A percentile compares a stretch with the other conserved stretches of the same genome.
phyloP scores from a whole-genome alignment of 1,140 invertebrate genomes.

The Leptinotarsa lineolata region DNA sequence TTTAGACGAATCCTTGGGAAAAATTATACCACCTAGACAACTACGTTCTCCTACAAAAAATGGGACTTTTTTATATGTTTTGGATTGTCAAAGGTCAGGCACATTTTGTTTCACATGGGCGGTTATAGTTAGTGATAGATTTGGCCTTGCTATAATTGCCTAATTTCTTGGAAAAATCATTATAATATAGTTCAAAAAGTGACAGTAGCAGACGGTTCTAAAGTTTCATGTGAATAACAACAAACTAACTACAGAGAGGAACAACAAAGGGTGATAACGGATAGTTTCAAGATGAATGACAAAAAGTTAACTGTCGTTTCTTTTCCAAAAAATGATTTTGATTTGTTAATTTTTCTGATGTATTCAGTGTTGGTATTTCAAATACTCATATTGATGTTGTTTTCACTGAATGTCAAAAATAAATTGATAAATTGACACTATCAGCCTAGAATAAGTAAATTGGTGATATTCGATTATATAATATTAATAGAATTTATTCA shows the following conservation, averaged over 20 bases:
- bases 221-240: slow-evolving; percentile 7
- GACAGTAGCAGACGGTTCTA: background rate
- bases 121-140: slow-evolving; percentile 11
- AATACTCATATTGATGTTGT: too few relatives aligned
- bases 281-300: too few relatives aligned
- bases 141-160: slow-evolving; percentile 15
- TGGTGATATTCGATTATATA: too few relatives aligned
- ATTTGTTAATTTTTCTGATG: too few relatives aligned
- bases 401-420: too few relatives aligned
- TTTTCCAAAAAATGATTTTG: too few relatives aligned
- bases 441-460: too few relatives aligned
- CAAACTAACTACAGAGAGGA: background rate
- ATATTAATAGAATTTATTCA: too few relatives aligned
- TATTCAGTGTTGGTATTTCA: too few relatives aligned
- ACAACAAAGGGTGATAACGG: background rate
- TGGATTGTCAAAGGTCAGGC: slow-evolving; percentile 20
- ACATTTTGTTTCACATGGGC: slow-evolving; percentile 9
- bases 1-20: slow-evolving; percentile 18
- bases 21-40: slow-evolving; percentile 17
- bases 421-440: too few relatives aligned
- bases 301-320: too few relatives aligned
- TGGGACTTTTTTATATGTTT: slow-evolving; percentile 20
- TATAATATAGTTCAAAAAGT: background rate
- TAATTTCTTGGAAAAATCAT: slow-evolving; percentile 13
- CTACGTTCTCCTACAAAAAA: slow-evolving; percentile 11